Conservation (phyloP, 2,113 vertebrate species). For the Motacilla tschutschensis region DNA sequence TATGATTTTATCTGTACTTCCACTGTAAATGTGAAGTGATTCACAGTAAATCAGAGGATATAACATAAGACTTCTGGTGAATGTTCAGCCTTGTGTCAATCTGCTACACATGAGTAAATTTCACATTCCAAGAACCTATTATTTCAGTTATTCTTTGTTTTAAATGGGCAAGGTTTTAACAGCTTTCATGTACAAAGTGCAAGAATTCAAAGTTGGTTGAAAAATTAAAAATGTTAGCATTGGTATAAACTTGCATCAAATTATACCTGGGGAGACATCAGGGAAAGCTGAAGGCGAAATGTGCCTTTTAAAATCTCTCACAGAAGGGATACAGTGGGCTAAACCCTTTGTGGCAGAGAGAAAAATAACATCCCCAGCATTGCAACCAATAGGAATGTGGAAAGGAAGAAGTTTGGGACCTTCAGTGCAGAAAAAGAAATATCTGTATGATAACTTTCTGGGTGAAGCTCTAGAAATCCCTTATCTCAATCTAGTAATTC, state of each 20-base stretch:
- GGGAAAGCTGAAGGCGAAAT: neutral
- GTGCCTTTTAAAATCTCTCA: neutral
- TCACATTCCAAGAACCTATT: neutral
- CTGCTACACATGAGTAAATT: neutral
- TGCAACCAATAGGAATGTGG: neutral
- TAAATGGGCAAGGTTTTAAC: neutral
- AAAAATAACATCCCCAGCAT: neutral
- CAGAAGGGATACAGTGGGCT: neutral
- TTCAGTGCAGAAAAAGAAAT: neutral
- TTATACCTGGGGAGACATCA: neutral
- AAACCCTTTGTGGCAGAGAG: neutral
- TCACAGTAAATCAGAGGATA: neutral
- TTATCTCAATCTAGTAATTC: neutral
- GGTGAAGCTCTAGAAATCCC: neutral
- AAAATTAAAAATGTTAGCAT: neutral
- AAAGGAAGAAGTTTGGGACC: neutral
- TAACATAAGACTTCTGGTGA: neutral
- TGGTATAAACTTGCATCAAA: neutral
- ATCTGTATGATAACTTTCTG: neutral
- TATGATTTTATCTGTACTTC: conserved; percentile 4
- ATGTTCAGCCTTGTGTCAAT: neutral
- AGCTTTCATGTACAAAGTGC: neutral
- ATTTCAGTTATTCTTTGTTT: neutral
- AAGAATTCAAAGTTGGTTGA: conserved; percentile 13
- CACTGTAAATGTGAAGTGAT: neutral